Evolutionary conservation across 2,888 invertebrate genomes (phyloP), one percentile per base, ranked within the genome.

Genomic region (Candidula unifasciata): DNA sequence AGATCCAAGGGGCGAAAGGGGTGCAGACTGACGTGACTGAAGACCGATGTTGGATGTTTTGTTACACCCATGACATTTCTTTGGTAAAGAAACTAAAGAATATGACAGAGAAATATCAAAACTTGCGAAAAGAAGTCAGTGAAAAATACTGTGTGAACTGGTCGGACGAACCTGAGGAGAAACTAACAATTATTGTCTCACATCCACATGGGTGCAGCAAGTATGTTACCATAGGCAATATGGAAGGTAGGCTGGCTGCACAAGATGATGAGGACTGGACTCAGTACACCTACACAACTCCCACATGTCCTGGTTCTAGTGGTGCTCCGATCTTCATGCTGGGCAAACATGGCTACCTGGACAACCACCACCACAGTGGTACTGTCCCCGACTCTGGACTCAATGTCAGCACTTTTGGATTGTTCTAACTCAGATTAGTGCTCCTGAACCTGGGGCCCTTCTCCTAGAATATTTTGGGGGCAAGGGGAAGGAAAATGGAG

Each of bases 301-400:
- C 73, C n/a, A 73, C 73, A 10, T 73, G 73, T 27, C 73, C 44
- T 1, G 73, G 73, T n/a, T 73, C 73, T 52, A 73, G 73, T 13
- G 73, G 73, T n/a, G 73, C 73, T 13, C 44, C 44, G 24, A 44
- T 73, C 13, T 73, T 6, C 13, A 6, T 73, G 8, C n/a, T 73
- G 5, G 73, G 73, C n/a, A 73, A 44, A n/a, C n/a, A 2, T 13
- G 44, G 52, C 13, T n/a, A n/a, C 8, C 10, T 44, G 13, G 37
- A 37, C 21, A 10, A 73, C n/a, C 73, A 73, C n/a, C 44, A 24
- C 21, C 73, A 73, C 52, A 73, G 73, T n/a, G 52, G 73, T 3
- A 35, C 37, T n/a, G 24, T 35, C 24, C 44, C 44, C 13, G 1
- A 18, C 33, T 13, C 27, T 27, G 68, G 68, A 30, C 27, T 68